Percentiles rank a stretch among this genome's conserved stretches.
Conservation (phyloP, 2,113 vertebrate genomes). For the Trichomycterus rosablanca region DNA sequence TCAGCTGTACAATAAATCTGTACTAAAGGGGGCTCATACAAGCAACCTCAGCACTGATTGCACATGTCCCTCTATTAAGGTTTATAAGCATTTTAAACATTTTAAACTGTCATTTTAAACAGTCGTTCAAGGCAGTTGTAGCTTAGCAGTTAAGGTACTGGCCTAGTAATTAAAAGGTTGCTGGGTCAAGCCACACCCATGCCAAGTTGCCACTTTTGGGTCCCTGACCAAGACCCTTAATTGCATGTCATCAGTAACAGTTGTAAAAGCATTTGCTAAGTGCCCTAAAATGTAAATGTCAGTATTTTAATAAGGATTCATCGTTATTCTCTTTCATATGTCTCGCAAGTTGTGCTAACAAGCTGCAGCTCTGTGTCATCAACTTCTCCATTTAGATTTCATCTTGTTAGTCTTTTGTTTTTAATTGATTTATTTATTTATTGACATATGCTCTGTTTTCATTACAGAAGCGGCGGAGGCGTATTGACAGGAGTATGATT, state of each 20-base stretch:
- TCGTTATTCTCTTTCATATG: too few relatives aligned
- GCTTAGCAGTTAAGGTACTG: too few relatives aligned
- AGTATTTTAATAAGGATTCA: too few relatives aligned
- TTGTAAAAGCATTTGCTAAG: too few relatives aligned
- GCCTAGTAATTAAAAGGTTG: too few relatives aligned
- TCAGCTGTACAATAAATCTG: neutral
- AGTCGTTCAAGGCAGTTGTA: too few relatives aligned
- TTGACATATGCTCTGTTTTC: neutral
- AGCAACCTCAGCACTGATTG: neutral
- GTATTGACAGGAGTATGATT: slow-evolving; percentile 86
- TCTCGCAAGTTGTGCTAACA: neutral
- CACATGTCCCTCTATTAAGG: neutral
- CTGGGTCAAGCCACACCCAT: too few relatives aligned
- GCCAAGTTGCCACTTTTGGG: too few relatives aligned
- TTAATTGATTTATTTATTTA: neutral
- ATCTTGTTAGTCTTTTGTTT: neutral
- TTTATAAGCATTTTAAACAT: neutral
- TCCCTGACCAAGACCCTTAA: too few relatives aligned
- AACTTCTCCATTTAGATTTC: neutral
- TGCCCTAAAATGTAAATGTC: too few relatives aligned
- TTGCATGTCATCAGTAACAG: too few relatives aligned
- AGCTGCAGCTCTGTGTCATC: neutral
- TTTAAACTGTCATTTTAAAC: too few relatives aligned
- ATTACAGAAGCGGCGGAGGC: slow-evolving; percentile 77
- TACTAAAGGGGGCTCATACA: slow-evolving; percentile 9